phyloP scores from a whole-genome alignment of 2,113 vertebrate genomes.

The Ifrita kowaldi region DNA sequence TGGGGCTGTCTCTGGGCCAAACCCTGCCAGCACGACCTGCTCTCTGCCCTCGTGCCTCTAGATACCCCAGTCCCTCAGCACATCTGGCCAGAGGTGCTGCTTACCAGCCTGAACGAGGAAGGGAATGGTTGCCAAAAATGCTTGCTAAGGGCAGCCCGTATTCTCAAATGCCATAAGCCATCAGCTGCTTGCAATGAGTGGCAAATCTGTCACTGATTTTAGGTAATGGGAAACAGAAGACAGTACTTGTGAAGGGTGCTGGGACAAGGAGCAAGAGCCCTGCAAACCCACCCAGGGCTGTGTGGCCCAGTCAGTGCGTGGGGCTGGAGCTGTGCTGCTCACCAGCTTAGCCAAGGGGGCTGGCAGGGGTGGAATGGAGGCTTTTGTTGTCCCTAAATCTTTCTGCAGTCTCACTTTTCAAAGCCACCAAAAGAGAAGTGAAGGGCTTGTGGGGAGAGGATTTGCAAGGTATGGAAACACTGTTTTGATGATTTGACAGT shows the following conservation, averaged over 20 bases:
- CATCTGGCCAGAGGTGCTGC: not conserved
- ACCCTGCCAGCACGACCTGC: not conserved
- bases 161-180: not conserved
- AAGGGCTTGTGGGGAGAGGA: not conserved
- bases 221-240: not conserved
- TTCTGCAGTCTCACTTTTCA: not conserved
- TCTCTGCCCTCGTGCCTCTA: not conserved
- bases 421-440: not conserved
- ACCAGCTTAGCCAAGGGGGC: not conserved
- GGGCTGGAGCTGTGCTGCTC: not conserved
- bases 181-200: not conserved
- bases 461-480: not conserved
- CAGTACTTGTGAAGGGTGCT: not conserved
- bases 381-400: not conserved
- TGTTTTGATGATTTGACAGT: not conserved
- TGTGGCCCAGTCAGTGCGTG: accelerated
- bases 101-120: not conserved
- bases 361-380: accelerated
- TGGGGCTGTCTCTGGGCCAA: not conserved
- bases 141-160: not conserved
- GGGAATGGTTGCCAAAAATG: not conserved
- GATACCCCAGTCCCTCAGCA: not conserved
- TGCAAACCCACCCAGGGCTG: accelerated
- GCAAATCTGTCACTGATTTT: not conserved
- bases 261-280: not conserved